Percentiles rank a stretch among this genome's conserved stretches.
phyloP scores from a whole-genome alignment of 2,797 vertebrate genomes.

The Pelochelys cantorii region DNA sequence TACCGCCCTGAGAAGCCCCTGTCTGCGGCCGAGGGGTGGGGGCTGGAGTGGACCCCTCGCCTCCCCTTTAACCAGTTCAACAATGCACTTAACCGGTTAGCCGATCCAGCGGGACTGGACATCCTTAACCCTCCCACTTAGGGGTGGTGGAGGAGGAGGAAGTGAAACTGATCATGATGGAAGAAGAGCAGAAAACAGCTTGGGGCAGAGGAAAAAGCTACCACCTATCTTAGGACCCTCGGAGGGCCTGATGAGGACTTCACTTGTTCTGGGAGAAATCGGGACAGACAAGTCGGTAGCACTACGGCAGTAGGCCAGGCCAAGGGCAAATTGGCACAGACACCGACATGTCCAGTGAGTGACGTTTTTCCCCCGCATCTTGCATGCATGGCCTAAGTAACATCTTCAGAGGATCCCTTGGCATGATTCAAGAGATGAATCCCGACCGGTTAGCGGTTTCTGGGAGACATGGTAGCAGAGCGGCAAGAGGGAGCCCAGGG shows the following conservation, averaged over 20 bases:
- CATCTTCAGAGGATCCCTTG: background rate
- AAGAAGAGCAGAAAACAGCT: background rate
- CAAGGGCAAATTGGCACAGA: background rate
- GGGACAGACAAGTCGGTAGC: background rate
- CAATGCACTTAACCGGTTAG: no score
- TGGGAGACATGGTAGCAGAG: rapidly evolving
- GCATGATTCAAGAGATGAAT: background rate
- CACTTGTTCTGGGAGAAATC: background rate
- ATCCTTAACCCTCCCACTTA: background rate
- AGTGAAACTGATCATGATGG: background rate
- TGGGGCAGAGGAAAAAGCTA: background rate
- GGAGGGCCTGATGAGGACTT: background rate
- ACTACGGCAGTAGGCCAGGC: background rate
- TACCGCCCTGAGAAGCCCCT: no score
- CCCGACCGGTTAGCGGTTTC: background rate
- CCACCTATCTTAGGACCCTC: background rate
- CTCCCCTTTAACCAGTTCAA: no score
- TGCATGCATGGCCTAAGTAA: background rate
- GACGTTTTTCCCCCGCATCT: background rate
- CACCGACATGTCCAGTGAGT: background rate
- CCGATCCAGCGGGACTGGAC: rapidly evolving
- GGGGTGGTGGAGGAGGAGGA: background rate
- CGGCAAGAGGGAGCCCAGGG: background rate
- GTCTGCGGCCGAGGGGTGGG: no score
- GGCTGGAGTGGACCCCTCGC: no score